A percentile compares a stretch with the other conserved stretches of the same genome.
Evolutionary conservation across 1,140 invertebrate species (phyloP).

Genomic region (Aethina tumida): DNA sequence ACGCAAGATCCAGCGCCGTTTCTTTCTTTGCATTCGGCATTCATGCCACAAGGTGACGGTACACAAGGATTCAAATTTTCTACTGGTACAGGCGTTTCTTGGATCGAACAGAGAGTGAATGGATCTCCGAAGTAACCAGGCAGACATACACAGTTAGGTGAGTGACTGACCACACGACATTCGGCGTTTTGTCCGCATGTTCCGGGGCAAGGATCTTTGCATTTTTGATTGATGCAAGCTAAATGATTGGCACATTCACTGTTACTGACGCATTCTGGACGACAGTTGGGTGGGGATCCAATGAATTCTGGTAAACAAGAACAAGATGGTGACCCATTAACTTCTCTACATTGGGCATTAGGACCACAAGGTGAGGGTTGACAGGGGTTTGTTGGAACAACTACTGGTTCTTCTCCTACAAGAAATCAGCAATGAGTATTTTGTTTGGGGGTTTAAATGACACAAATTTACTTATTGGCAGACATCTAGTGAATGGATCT

Average conservation of each 20-base stretch:
- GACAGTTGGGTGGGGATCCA: conserved; percentile 63
- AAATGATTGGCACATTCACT: conserved; percentile 62
- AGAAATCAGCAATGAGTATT: conserved; percentile 7
- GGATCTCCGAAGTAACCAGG: conserved; percentile 57
- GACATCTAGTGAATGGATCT: conserved; percentile 54
- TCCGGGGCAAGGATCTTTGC: conserved; percentile 61
- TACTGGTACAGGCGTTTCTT: conserved; percentile 30
- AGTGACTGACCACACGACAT: conserved; percentile 59
- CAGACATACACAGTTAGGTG: conserved; percentile 58
- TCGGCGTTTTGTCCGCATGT: conserved; percentile 62
- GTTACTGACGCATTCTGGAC: conserved; percentile 65
- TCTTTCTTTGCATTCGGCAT: conserved; percentile 53
- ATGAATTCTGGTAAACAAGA: conserved; percentile 56
- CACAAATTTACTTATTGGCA: conserved; percentile 30
- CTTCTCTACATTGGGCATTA: conserved; percentile 53
- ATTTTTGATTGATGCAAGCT: conserved; percentile 61
- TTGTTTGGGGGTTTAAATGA: conserved; percentile 5
- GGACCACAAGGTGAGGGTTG: conserved; percentile 55
- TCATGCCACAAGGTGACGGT: conserved; percentile 56
- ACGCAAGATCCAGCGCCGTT: conserved; percentile 56
- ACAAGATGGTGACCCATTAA: conserved; percentile 51
- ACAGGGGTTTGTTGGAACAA: conserved; percentile 41
- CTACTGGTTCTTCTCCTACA: conserved; percentile 14
- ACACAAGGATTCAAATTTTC: conserved; percentile 40
- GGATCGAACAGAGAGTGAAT: conserved; percentile 51